Conservation (phyloP, 2,888 invertebrate genomes). For the Heliconius cydno region DNA sequence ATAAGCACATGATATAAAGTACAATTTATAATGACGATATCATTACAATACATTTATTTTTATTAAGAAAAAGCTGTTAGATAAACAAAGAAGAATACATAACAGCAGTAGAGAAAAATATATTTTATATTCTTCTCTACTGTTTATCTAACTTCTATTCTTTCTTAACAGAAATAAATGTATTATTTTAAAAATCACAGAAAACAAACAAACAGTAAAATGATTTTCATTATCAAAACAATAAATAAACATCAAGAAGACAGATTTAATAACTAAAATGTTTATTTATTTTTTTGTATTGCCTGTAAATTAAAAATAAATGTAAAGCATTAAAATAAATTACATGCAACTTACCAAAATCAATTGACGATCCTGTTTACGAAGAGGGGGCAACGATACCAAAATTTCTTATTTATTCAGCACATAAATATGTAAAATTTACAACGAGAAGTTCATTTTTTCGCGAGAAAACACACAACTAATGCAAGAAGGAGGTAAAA, state of each 20-base stretch:
- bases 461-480: constrained; percentile 33
- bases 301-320: too few relatives aligned
- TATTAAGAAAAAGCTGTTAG: too few relatives aligned
- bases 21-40: neutral
- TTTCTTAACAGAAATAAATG: neutral
- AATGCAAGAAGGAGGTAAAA: neutral
- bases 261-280: neutral
- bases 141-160: neutral
- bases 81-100: too few relatives aligned
- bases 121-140: neutral
- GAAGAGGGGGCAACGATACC: constrained; percentile 19
- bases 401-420: constrained; percentile 39
- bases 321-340: neutral
- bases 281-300: neutral
- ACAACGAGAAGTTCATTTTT: constrained; percentile 12
- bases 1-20: too few relatives aligned
- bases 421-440: constrained; percentile 36
- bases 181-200: neutral
- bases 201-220: neutral
- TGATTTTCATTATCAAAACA: neutral
- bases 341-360: constrained; percentile 42
- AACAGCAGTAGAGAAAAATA: too few relatives aligned
- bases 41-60: neutral
- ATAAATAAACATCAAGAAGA: neutral
- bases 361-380: constrained; percentile 29